Base-by-base conservation (phyloP, 2,797 vertebrate genomes). In the Brachyrhaphis roseni region DNA sequence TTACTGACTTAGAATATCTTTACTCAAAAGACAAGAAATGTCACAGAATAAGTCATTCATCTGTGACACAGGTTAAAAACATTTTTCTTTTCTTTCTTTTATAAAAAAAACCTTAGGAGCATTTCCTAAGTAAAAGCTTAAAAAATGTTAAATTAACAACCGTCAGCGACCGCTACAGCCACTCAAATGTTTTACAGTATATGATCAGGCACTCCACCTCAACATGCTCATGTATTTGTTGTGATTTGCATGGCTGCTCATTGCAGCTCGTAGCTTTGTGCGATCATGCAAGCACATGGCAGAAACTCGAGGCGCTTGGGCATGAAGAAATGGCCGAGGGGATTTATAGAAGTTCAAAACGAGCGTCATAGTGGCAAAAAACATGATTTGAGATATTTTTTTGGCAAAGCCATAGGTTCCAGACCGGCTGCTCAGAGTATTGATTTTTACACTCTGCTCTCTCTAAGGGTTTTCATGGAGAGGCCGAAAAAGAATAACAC, bases 361-460 rank as follows among this genome's bases (percentile, higher is more conserved):
- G 28, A 49, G 34, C 75, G 39, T 77, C 12, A 36, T 15, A 70
- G 51, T 51, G 46, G 26, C 59, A 39, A 49, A 51, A 47, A 62
- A 39, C 1, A 49, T 51, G 23, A 18, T 64, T 64, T 36, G 7
- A 64, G 23, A 28, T 49, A 49, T 66, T 66, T 76, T 64, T 68
- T 62, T 68, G 75, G 43, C 43, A 49, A 53, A 64, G 11, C 47
- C 16, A 18, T 8, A 41, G 64, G 76, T 77, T 47, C 62, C 64
- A 53, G 43, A 26, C 75, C 28, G 34, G 45, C 59, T 76, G 41
- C 31, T 77, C 49, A 7, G 46, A 68, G 62, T 41, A 70, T 70
- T 53, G 76, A 77, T 77, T 70, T 77, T 77, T 28, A 77, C 76
- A 68, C 76, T 53, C 43, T 28, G 47, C 34, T 49, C 13, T 77